Evolutionary conservation across 2,888 invertebrate species (phyloP).

Genomic region (Candidula unifasciata): DNA sequence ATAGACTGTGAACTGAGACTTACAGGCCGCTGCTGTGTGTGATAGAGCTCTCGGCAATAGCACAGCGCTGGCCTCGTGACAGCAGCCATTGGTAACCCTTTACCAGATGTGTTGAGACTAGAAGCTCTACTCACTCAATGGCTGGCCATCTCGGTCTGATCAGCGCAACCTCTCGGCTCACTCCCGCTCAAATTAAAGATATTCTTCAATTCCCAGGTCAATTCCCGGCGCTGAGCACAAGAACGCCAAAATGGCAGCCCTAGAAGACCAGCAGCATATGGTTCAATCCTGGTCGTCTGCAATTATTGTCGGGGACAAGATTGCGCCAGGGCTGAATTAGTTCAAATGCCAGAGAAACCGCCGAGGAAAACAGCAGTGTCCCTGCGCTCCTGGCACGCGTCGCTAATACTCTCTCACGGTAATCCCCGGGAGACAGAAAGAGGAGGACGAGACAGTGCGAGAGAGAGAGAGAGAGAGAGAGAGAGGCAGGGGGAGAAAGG

Average conservation of each 20-base stretch:
- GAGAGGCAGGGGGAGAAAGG: no score
- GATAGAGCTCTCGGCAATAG: no score
- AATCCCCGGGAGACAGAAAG: no score
- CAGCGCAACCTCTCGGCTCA: not conserved
- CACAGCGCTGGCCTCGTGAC: no score
- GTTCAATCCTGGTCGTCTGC: slow-evolving; percentile 18
- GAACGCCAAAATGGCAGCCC: slow-evolving; percentile 27
- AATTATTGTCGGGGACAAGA: slow-evolving; percentile 29
- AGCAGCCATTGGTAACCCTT: no score
- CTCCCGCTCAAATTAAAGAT: slow-evolving; percentile 33
- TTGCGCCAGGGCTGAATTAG: slow-evolving; percentile 33
- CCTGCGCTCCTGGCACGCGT: not conserved
- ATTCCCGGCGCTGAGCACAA: slow-evolving; percentile 4
- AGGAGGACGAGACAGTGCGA: no score
- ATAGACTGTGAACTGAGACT: no score
- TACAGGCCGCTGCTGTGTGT: no score
- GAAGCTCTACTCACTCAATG: not conserved
- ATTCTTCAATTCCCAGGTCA: slow-evolving; percentile 21
- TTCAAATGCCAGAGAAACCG: slow-evolving; percentile 36
- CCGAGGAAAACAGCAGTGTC: slow-evolving; percentile 31
- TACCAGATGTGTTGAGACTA: no score
- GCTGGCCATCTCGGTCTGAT: slow-evolving; percentile 21
- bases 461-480: no score
- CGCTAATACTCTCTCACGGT: no score
- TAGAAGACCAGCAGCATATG: slow-evolving; percentile 37